phyloP scores from a whole-genome alignment of 2,797 vertebrate genomes.

The Cossypha niveicapilla region DNA sequence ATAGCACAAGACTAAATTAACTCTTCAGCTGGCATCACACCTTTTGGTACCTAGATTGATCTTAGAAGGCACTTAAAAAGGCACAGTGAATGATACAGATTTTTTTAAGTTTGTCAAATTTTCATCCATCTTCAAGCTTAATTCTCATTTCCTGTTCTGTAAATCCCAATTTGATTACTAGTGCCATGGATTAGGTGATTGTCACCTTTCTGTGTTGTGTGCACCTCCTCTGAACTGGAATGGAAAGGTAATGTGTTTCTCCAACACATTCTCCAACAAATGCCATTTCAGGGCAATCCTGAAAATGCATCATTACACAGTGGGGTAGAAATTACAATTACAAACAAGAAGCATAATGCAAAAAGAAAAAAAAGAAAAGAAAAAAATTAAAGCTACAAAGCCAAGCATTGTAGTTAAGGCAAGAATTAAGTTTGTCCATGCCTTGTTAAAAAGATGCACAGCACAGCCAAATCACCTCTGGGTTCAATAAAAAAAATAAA shows the following conservation, averaged over 20 bases:
- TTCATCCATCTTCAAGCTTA: not conserved
- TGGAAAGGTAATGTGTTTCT: not conserved
- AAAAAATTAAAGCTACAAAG: not conserved
- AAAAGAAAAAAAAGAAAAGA: no score
- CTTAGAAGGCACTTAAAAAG: not conserved
- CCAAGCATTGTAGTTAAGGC: not conserved
- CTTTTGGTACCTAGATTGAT: not conserved
- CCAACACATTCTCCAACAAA: not conserved
- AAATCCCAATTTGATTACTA: not conserved
- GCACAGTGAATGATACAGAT: not conserved
- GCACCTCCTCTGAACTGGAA: not conserved
- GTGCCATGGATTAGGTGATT: not conserved
- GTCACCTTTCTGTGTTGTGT: not conserved
- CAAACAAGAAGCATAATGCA: not conserved
- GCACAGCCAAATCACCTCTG: not conserved
- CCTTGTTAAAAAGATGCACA: not conserved
- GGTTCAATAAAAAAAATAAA: not conserved
- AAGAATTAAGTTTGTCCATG: not conserved
- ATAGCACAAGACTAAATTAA: not conserved
- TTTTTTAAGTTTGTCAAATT: not conserved
- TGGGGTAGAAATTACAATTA: not conserved
- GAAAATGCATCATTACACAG: not conserved
- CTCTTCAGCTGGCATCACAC: not conserved
- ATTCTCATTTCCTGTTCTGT: not conserved
- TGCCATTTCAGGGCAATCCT: not conserved